Percentiles rank a stretch among this genome's conserved stretches.
Conservation (phyloP, 2,797 vertebrate genomes). For the Knipowitschia caucasica region DNA sequence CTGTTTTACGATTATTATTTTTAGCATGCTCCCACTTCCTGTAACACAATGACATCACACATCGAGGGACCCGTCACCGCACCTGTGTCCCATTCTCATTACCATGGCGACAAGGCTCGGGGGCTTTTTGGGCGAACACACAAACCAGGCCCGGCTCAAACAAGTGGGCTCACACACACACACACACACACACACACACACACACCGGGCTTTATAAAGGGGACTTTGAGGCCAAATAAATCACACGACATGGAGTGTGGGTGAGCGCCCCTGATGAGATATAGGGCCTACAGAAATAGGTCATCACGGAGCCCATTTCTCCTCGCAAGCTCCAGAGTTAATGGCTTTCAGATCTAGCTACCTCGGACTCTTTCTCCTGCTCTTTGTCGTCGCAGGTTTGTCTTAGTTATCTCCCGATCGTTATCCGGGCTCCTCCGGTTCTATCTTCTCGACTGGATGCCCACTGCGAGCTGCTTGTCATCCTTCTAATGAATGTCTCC, state of each 20-base stretch:
- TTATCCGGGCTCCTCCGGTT: constrained; percentile 47
- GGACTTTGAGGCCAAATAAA: constrained; percentile 63
- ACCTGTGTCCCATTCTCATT: constrained; percentile 66
- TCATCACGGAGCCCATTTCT: constrained; percentile 62
- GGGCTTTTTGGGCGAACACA: constrained; percentile 44
- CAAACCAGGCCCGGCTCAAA: constrained; percentile 22
- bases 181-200: constrained; percentile 39
- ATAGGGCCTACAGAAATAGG: constrained; percentile 74
- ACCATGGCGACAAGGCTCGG: constrained; percentile 45
- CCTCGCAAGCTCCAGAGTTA: constrained; percentile 51
- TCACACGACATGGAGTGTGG: constrained; percentile 60
- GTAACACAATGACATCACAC: constrained; percentile 39
- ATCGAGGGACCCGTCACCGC: constrained; percentile 35
- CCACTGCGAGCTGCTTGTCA: constrained; percentile 19
- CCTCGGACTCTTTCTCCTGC: constrained; percentile 43
- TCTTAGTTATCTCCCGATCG: constrained; percentile 52
- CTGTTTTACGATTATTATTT: constrained; percentile 14
- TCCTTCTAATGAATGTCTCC: constrained; percentile 36
- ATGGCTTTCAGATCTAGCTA: constrained; percentile 65
- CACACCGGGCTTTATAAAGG: constrained; percentile 24
- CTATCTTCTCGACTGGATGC: constrained; percentile 31
- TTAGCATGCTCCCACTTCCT: constrained; percentile 36
- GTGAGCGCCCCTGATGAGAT: constrained; percentile 64
- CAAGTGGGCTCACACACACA: constrained; percentile 32
- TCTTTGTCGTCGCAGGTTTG: constrained; percentile 39